Conservation (phyloP, 2,113 vertebrate species). For the Mesembrinibis cayennensis region DNA sequence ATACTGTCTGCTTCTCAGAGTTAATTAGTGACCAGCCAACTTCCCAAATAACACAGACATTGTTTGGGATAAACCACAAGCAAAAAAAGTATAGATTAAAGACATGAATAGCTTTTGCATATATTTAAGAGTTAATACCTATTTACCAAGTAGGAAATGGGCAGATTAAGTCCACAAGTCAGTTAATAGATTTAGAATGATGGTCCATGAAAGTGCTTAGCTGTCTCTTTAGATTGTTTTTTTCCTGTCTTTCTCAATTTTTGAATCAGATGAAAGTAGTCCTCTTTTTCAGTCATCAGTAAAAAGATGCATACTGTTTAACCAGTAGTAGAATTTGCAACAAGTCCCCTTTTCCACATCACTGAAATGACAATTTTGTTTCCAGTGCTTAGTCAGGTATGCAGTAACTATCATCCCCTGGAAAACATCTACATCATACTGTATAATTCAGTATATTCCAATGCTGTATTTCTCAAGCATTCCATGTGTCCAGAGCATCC, state of each 20-base stretch:
- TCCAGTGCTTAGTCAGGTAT: not conserved
- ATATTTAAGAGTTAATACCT: not conserved
- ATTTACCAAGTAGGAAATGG: not conserved
- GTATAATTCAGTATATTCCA: constrained; percentile 10
- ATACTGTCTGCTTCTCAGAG: not conserved
- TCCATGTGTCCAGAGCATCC: not conserved
- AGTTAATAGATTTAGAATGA: not conserved
- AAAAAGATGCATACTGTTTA: not conserved
- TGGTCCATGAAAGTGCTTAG: not conserved
- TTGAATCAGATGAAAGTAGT: not conserved
- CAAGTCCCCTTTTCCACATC: not conserved
- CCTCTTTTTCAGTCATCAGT: not conserved
- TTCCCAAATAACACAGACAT: not conserved
- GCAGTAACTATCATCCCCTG: not conserved
- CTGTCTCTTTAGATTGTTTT: not conserved
- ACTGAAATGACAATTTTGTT: not conserved
- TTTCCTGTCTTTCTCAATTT: not conserved
- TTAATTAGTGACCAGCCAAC: not conserved
- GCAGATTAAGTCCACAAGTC: not conserved
- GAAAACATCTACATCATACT: constrained; percentile 6
- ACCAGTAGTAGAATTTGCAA: not conserved
- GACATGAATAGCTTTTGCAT: not conserved
- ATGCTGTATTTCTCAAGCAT: not conserved
- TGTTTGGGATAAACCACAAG: not conserved
- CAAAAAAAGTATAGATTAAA: not conserved